These are phyloP conservation scores for Ceratotherium simum DNA, from an alignment of 2,113 vertebrate species.

Conservation along the genomic window DNA sequence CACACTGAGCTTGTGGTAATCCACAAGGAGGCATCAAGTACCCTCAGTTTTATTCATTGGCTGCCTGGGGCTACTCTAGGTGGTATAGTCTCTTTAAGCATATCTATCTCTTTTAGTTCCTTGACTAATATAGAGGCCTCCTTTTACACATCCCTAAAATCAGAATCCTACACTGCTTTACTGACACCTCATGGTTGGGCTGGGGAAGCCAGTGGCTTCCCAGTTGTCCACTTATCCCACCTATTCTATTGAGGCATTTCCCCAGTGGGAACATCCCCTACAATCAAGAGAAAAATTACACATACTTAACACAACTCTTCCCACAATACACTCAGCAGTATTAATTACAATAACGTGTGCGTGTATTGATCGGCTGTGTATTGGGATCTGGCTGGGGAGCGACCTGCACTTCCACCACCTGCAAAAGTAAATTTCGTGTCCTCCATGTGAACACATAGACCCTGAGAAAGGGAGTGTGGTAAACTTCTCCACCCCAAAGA, in stretches of 20 bases:
- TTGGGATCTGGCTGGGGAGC: background rate
- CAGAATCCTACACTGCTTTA: background rate
- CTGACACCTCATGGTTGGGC: background rate
- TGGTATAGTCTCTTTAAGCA: background rate
- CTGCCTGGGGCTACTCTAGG: background rate
- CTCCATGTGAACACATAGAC: background rate
- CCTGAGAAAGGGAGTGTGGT: background rate
- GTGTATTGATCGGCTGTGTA: background rate
- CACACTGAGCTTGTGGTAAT: background rate
- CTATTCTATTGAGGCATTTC: background rate
- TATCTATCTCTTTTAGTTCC: background rate
- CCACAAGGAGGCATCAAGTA: background rate
- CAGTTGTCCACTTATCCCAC: background rate
- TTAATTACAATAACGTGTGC: background rate
- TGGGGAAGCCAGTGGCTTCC: background rate
- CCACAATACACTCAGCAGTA: background rate
- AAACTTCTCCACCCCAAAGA: background rate
- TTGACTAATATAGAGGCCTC: background rate
- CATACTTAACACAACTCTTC: background rate
- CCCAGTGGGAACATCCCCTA: background rate
- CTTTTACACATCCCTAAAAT: background rate
- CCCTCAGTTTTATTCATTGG: background rate
- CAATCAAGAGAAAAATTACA: background rate
- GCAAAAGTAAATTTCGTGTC: background rate
- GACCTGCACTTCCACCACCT: background rate